Evolutionary conservation across 2,797 vertebrate species (phyloP), one percentile per base, ranked within the genome.

Genomic region (Garrulus glandarius): DNA sequence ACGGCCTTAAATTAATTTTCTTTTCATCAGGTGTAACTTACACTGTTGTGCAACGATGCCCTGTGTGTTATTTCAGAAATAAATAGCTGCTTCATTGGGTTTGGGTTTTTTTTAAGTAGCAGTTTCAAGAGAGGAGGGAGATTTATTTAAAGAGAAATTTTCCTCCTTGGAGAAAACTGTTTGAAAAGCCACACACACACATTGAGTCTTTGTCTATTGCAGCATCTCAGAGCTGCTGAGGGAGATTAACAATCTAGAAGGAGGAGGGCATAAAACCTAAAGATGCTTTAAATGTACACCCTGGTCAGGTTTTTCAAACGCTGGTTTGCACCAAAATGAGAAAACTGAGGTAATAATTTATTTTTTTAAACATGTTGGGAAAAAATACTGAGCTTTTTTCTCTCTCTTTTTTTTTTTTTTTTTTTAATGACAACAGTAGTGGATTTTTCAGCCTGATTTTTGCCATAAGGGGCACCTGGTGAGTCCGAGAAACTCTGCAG

Each of bases 131-230:
- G 41, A 72, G 44, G 43, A 84, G 50, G 84, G 89, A 85, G 76
- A 90, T 96, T 97, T 94, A 94, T 96, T 96, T 93, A 64, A 96
- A 89, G 95, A 87, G 92, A 97, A 96, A 70, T 96, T 95, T 95
- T 93, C 82, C 93, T 94, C 82, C 92, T 95, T 56, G 12, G 95
- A 92, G 95, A 89, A 97, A 97, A 71, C 94, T 47, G 55, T 57
- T 91, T 84, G 84, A 93, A 96, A 97, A 97, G 91, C 92, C 96
- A 84, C 96, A 95, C 84, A 88, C 92, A 87, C 71, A 95, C 85
- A 83, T 96, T 88, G 95, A 96, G 93, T 59, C 84, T 63, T 94
- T 96, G 93, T 96, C 96, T 96, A 22, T 74, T 4, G 2, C 89
- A 95, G 94, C 92, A 96, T 95, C 96, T 93, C 55, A 4, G 92